Evolutionary conservation across 2,888 invertebrate genomes (phyloP).

Genomic region (Empis stercorea): DNA sequence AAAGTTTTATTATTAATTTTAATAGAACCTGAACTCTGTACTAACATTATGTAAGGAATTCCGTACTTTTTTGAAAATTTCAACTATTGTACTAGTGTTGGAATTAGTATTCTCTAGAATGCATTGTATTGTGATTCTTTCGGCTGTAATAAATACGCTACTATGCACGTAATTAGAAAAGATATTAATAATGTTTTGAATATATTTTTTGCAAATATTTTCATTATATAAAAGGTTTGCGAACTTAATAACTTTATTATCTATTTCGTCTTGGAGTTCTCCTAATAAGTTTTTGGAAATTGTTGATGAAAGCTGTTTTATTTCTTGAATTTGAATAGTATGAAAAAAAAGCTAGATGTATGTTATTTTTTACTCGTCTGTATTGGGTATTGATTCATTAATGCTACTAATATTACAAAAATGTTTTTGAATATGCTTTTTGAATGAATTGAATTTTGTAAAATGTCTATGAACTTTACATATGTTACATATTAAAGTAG

Average conservation of each 20-base stretch:
- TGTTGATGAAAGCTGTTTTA: neutral
- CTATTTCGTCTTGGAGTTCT: neutral
- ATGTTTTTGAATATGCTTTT: neutral
- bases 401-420: neutral
- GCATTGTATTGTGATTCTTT: no score
- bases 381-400: neutral
- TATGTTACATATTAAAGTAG: neutral
- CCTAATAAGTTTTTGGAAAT: neutral
- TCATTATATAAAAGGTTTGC: no score
- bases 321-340: neutral
- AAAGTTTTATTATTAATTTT: neutral
- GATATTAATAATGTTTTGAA: no score
- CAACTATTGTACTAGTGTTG: no score
- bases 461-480: neutral
- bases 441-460: constrained; percentile 1
- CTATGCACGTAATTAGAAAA: no score
- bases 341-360: neutral
- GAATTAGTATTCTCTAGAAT: no score
- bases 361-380: neutral
- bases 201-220: no score
- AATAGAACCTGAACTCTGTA: neutral
- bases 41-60: no score
- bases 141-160: no score
- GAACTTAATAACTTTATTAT: no score
- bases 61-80: no score